phyloP scores from a whole-genome alignment of 2,888 invertebrate genomes.

The Dioctria rufipes region DNA sequence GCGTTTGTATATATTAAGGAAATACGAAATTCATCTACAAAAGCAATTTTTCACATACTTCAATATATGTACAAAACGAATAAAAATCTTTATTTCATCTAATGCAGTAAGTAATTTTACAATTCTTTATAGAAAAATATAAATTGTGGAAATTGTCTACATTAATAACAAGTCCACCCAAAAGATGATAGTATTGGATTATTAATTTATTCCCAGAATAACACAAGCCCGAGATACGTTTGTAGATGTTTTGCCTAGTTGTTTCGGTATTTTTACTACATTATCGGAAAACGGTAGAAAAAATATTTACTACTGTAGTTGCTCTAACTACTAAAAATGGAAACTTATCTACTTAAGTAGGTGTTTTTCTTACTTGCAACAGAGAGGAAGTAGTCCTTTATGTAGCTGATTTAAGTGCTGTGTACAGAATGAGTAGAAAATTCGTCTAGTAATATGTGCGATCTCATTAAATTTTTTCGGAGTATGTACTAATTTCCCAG shows the following conservation, averaged over 20 bases:
- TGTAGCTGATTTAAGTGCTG: background rate
- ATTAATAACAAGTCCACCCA: background rate
- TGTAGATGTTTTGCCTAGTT: too few species aligned
- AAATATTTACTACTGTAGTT: background rate
- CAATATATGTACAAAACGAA: too few species aligned
- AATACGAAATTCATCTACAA: background rate
- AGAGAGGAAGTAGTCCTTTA: too few species aligned
- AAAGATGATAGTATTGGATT: too few species aligned
- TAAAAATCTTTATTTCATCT: background rate
- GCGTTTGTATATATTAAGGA: background rate
- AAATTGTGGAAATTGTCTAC: too few species aligned
- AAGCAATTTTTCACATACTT: background rate
- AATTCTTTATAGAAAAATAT: too few species aligned
- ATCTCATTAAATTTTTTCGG: background rate
- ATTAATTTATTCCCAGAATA: too few species aligned
- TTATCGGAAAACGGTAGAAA: background rate
- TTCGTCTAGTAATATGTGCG: too few species aligned
- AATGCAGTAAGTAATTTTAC: background rate
- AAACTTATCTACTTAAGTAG: too few species aligned
- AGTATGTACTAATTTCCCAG: too few species aligned
- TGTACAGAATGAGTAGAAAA: background rate
- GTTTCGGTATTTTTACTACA: background rate
- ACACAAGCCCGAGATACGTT: too few species aligned
- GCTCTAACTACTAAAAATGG: background rate
- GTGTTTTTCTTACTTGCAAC: too few species aligned